Evolutionary conservation across 2,797 vertebrate genomes (phyloP), one percentile per base, ranked within the genome.

Genomic region (Aotus griseimembra): DNA sequence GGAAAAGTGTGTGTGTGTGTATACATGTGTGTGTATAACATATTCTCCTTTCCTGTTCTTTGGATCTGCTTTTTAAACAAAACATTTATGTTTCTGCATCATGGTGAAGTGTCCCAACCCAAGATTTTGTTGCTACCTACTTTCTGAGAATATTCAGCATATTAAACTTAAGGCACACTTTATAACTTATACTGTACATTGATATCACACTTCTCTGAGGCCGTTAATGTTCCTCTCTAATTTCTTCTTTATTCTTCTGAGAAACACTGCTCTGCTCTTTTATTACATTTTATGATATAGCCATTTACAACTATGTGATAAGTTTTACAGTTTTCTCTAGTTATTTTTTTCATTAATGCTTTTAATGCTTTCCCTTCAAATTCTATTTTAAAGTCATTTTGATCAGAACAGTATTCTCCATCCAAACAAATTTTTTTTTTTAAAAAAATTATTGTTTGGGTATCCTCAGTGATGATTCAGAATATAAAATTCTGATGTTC

Each of bases 311-410:
- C 36, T 41, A 73, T 10, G 44, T n/a, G 46, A 17, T 64, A 81
- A 83, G 39, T 46, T 90, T 94, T 82, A 87, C 9, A 88, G n/a
- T 24, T 61, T 87, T 80, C 75, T 28, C 22, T 84, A 15, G n/a
- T 58, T 95, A 48, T 72, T 91, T 96, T 88, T 87, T 64, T 75
- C n/a, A 82, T 52, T 93, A 90, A 67, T n/a, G 61, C 15, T 64
- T 64, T 79, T 39, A 36, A 36, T 70, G 13, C 5, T n/a, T 58
- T 77, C 41, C 44, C 10, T 19, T 94, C n/a, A 80, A 61, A 79
- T 95, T 77, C 30, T 64, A 22, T 0, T 93, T 95, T 80, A 12
- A 96, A 64, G 10, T 92, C 28, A 84, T 77, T 93, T 94, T 90
- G 17, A 50, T 72, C 44, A 55, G 30, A 90, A 58, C 7, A 70